phyloP scores from a whole-genome alignment of 2,797 vertebrate genomes.

The Bovichtus variegatus region DNA sequence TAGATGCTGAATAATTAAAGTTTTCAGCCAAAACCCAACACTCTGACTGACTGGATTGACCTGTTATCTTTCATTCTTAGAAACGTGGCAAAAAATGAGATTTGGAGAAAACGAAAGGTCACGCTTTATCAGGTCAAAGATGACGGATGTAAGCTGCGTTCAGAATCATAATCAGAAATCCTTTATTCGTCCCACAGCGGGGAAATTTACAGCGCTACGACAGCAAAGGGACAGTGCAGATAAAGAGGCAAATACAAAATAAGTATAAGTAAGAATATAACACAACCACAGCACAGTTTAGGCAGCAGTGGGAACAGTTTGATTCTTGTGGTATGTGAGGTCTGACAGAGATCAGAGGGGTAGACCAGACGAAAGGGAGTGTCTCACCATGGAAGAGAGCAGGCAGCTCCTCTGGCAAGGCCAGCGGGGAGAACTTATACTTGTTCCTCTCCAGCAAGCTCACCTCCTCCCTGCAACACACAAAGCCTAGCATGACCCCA shows the following conservation, averaged over 20 bases:
- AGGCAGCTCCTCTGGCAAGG: conserved; percentile 88
- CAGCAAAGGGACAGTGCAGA: too few species aligned
- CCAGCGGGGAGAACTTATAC: conserved; percentile 92
- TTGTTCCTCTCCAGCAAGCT: conserved; percentile 94
- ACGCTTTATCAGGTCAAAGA: not conserved
- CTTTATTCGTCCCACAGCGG: too few species aligned
- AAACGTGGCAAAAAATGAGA: not conserved
- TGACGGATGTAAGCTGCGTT: conserved; percentile 20
- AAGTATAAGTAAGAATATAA: too few species aligned
- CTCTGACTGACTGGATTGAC: not conserved
- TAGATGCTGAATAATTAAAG: conserved; percentile 20
- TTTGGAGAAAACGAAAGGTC: conserved; percentile 8
- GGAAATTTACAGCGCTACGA: too few species aligned
- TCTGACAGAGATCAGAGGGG: conserved; percentile 49
- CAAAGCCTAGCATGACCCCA: conserved; percentile 47
- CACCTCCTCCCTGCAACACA: conserved; percentile 90
- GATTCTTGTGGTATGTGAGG: conserved; percentile 48
- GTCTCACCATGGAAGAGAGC: conserved; percentile 91
- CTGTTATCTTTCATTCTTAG: not conserved
- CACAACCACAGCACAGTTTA: too few species aligned
- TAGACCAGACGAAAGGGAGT: conserved; percentile 23
- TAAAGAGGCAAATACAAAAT: too few species aligned
- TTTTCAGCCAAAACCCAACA: conserved; percentile 29
- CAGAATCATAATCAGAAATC: too few species aligned
- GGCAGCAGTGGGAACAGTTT: conserved; percentile 25